These are phyloP conservation scores for Pelosia muscerda DNA, from an alignment of 2,888 invertebrate species.

Conservation along the genomic window DNA sequence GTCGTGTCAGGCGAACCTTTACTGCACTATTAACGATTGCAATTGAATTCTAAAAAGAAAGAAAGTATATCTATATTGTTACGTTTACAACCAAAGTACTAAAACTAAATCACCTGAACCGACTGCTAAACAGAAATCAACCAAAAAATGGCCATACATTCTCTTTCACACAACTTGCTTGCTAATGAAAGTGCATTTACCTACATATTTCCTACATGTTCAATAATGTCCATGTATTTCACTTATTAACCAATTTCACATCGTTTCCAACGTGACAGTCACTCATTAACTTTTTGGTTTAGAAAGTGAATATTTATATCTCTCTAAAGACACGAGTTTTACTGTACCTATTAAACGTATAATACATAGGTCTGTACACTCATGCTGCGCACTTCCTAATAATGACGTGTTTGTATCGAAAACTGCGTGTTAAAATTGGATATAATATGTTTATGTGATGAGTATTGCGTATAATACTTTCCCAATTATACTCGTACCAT, in stretches of 20 bases:
- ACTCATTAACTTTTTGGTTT: conserved; percentile 48
- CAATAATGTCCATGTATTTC: conserved; percentile 17
- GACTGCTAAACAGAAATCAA: conserved; percentile 16
- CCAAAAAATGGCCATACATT: conserved; percentile 22
- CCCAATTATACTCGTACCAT: conserved; percentile 34
- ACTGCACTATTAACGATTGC: not conserved
- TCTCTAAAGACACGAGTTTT: conserved; percentile 2
- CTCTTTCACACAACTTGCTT: conserved; percentile 36
- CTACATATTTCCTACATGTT: conserved; percentile 35
- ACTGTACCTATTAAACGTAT: conserved; percentile 4
- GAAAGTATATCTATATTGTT: conserved; percentile 1
- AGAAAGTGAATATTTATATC: conserved; percentile 53
- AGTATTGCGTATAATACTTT: conserved; percentile 24
- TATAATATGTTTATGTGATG: conserved; percentile 33
- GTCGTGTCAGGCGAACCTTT: not conserved
- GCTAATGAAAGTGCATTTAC: conserved; percentile 40
- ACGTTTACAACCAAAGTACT: not conserved
- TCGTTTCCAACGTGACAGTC: conserved; percentile 33
- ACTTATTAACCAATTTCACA: conserved; percentile 54
- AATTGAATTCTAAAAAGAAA: conserved; percentile 8
- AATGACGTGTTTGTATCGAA: conserved; percentile 44
- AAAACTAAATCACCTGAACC: conserved; percentile 19
- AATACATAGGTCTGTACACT: too few relatives aligned
- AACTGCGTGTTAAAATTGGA: conserved; percentile 42
- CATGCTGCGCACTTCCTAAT: conserved; percentile 41